Evolutionary conservation across 2,888 invertebrate species (phyloP).

Genomic region (Apotomis turbidana): DNA sequence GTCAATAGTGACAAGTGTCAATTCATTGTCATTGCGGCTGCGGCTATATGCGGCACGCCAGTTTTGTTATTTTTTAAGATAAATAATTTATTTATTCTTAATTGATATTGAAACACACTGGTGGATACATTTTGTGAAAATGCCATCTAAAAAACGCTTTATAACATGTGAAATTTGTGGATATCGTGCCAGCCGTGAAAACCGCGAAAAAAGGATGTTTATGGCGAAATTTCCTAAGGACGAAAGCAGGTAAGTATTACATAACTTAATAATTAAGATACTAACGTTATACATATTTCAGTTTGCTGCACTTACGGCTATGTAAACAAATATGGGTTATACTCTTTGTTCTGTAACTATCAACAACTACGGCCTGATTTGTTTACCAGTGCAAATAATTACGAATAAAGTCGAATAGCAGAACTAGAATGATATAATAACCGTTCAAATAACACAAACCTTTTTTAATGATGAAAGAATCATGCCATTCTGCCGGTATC

Average conservation of each 20-base stretch:
- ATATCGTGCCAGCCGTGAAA: constrained; percentile 13
- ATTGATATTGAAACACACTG: background rate
- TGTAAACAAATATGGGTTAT: background rate
- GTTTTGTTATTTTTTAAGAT: background rate
- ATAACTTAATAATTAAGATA: too few species aligned
- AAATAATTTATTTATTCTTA: background rate
- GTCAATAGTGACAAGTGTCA: too few species aligned
- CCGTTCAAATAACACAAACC: too few species aligned
- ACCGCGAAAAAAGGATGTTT: constrained; percentile 29
- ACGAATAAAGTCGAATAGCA: background rate
- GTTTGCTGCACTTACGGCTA: too few species aligned
- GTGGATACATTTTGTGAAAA: constrained; percentile 12
- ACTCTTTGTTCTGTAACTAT: constrained; percentile 3
- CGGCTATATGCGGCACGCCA: background rate
- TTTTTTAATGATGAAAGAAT: too few species aligned
- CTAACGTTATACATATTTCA: background rate
- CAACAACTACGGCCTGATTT: background rate
- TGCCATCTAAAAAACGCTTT: constrained; percentile 35
- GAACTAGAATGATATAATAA: background rate
- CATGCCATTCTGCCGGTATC: too few species aligned
- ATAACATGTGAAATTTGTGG: constrained; percentile 36
- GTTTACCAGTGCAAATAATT: background rate
- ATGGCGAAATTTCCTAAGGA: constrained; percentile 29
- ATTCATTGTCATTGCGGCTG: background rate
- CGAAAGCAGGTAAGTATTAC: constrained; percentile 3